Conservation (phyloP, 2,888 invertebrate species). For the Diaperis boleti region DNA sequence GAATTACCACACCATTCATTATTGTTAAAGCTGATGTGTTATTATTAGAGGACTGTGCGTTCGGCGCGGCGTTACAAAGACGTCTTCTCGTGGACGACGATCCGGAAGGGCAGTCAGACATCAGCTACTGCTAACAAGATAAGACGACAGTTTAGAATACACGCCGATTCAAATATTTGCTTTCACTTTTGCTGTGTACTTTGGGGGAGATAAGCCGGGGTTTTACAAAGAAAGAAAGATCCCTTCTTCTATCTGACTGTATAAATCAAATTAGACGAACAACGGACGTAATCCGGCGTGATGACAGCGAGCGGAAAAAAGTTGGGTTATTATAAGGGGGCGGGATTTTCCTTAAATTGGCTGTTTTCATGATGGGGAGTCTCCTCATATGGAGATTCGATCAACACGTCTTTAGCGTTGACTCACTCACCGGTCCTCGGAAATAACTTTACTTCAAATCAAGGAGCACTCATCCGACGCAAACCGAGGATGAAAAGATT, state of each 20-base stretch:
- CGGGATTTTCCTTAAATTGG: neutral
- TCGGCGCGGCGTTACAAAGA: conserved; percentile 3
- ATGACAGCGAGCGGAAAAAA: conserved; percentile 22
- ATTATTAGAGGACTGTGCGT: too few species aligned
- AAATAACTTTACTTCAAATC: too few species aligned
- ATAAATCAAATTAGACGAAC: conserved; percentile 44
- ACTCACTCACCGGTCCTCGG: too few species aligned
- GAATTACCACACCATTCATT: conserved; percentile 9
- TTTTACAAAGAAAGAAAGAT: conserved; percentile 20
- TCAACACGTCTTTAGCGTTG: neutral
- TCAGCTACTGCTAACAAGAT: conserved; percentile 55
- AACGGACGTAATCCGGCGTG: conserved; percentile 17
- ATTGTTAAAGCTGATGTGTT: too few species aligned
- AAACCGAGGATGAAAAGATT: conserved; percentile 46
- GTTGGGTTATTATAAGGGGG: neutral
- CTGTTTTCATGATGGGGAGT: too few species aligned
- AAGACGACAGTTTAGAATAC: conserved; percentile 56
- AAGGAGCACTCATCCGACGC: too few species aligned
- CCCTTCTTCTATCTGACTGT: conserved; percentile 26
- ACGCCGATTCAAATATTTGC: conserved; percentile 53
- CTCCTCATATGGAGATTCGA: too few species aligned
- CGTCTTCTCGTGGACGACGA: conserved; percentile 18
- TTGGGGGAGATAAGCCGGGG: conserved; percentile 39
- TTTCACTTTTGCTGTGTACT: conserved; percentile 41
- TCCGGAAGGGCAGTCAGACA: conserved; percentile 34